Percentiles rank a stretch among this genome's conserved stretches.
phyloP scores from a whole-genome alignment of 2,888 invertebrate species.

The Protonemura montana region DNA sequence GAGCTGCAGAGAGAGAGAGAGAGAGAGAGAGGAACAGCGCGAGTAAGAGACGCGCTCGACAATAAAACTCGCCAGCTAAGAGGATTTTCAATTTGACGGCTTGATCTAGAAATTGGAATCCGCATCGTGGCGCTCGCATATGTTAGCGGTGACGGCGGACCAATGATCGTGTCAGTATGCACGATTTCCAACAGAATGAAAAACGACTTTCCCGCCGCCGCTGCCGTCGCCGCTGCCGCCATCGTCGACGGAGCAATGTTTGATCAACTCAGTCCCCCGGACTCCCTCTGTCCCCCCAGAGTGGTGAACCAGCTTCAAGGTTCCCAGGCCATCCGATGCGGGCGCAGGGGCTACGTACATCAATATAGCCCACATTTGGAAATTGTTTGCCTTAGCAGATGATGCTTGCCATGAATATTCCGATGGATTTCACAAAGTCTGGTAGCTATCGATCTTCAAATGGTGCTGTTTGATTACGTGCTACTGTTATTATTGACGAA shows the following conservation, averaged over 20 bases:
- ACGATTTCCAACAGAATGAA: slow-evolving; percentile 24
- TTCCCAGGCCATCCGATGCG: not conserved
- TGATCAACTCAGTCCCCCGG: not conserved
- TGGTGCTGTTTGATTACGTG: not conserved
- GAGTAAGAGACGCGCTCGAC: not conserved
- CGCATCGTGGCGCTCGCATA: not conserved
- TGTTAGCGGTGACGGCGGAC: not conserved
- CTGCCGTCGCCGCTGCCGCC: not conserved
- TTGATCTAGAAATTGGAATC: slow-evolving; percentile 13
- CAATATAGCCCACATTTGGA: slow-evolving; percentile 21
- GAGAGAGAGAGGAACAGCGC: not conserved
- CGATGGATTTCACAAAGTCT: slow-evolving; percentile 8
- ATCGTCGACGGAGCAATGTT: slow-evolving; percentile 12
- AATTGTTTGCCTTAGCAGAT: slow-evolving; percentile 27
- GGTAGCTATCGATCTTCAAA: slow-evolving; percentile 14
- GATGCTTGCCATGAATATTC: slow-evolving; percentile 19
- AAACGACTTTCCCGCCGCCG: slow-evolving; percentile 17
- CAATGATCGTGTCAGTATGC: slow-evolving; percentile 26
- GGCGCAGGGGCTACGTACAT: not conserved
- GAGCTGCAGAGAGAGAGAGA: not conserved
- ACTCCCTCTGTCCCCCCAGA: not conserved
- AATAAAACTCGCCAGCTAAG: slow-evolving; percentile 28
- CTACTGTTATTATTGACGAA: not conserved
- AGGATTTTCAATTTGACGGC: slow-evolving; percentile 31
- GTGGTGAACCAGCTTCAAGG: not conserved